Evolutionary conservation across 2,113 vertebrate genomes (phyloP).

Genomic region (Rissa tridactyla): DNA sequence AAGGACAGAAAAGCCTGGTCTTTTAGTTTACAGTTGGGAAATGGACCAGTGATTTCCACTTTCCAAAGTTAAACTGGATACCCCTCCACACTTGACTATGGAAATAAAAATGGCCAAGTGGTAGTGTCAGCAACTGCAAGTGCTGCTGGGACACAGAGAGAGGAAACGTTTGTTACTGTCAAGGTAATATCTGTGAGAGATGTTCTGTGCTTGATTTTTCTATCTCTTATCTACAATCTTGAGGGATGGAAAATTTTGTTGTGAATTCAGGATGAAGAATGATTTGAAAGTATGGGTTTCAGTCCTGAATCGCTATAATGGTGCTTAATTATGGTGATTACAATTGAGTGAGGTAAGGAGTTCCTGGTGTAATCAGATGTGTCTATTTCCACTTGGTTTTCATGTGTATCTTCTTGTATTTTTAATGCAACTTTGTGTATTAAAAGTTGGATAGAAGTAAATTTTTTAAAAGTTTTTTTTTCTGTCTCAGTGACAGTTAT

Average conservation of each 20-base stretch:
- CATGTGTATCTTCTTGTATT: neutral
- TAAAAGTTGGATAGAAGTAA: neutral
- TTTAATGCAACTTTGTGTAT: neutral
- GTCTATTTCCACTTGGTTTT: neutral
- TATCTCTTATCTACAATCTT: neutral
- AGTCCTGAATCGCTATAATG: neutral
- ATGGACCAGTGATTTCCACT: neutral
- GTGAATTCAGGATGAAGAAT: neutral
- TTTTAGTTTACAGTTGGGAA: neutral
- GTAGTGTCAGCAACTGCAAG: neutral
- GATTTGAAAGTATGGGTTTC: neutral
- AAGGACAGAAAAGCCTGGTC: neutral
- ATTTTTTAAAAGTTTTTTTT: neutral
- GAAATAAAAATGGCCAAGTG: neutral
- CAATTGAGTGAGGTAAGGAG: neutral
- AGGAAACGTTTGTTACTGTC: neutral
- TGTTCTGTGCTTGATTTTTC: neutral
- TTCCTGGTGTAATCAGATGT: neutral
- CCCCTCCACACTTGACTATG: fast-evolving
- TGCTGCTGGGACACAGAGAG: neutral
- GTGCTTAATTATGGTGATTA: neutral
- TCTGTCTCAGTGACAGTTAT: neutral
- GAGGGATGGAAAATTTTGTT: neutral
- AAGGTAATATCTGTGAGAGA: neutral
- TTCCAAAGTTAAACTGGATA: neutral